Percentiles rank a stretch among this genome's conserved stretches.
Conservation (phyloP, 2,113 vertebrate species). For the Notothenia coriiceps region DNA sequence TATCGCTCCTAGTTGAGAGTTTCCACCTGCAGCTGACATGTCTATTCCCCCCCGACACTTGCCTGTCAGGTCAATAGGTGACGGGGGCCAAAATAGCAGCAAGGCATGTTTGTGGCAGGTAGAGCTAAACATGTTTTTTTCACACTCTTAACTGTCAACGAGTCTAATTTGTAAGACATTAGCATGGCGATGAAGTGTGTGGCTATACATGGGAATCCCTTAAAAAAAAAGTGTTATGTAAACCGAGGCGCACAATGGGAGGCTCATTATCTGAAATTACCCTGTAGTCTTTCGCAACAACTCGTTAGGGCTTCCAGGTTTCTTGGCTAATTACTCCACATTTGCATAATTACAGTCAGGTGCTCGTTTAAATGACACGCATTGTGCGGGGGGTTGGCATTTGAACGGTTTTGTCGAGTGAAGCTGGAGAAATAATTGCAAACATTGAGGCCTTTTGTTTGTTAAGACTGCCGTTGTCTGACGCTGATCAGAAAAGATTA, state of each 20-base stretch:
- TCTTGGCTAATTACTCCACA: slow-evolving; percentile 55
- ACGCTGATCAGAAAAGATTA: not conserved
- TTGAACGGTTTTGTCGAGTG: slow-evolving; percentile 41
- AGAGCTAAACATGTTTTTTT: slow-evolving; percentile 11
- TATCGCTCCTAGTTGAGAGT: slow-evolving; percentile 46
- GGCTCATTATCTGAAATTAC: slow-evolving; percentile 53
- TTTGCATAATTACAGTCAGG: slow-evolving; percentile 68
- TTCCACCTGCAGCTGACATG: slow-evolving; percentile 80
- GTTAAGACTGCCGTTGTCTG: not conserved
- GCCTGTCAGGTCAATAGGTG: slow-evolving; percentile 76
- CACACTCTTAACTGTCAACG: not conserved
- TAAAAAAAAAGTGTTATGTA: slow-evolving; percentile 24
- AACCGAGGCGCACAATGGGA: slow-evolving; percentile 25
- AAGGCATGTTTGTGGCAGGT: slow-evolving; percentile 81
- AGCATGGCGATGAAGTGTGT: slow-evolving; percentile 6
- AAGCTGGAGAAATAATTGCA: slow-evolving; percentile 28
- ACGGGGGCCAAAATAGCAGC: slow-evolving; percentile 57
- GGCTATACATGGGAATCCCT: slow-evolving; percentile 14
- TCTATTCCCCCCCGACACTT: slow-evolving; percentile 60
- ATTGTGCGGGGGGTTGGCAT: slow-evolving; percentile 47
- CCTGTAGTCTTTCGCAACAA: slow-evolving; percentile 34
- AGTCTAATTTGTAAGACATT: slow-evolving; percentile 8
- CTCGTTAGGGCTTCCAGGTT: slow-evolving; percentile 58
- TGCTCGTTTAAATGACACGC: slow-evolving; percentile 47
- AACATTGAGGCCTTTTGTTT: not conserved